Percentiles rank a stretch among this genome's conserved stretches.
phyloP scores from a whole-genome alignment of 2,888 invertebrate species.

The Crossocerus cetratus region DNA sequence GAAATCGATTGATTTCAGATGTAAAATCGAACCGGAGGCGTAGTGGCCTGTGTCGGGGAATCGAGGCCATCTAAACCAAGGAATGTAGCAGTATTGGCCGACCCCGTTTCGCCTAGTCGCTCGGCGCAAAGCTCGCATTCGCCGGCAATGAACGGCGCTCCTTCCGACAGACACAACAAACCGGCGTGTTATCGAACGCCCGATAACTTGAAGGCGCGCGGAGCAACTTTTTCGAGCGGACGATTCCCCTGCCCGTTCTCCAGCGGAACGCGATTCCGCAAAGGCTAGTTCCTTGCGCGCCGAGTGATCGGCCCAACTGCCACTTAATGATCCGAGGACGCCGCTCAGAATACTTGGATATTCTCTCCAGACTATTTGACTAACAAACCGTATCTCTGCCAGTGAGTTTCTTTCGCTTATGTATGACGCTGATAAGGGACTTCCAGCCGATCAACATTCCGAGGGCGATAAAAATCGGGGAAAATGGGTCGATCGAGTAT shows the following conservation, averaged over 20 bases:
- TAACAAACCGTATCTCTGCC: too few relatives aligned
- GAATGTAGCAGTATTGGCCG: conserved; percentile 36
- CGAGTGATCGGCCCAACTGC: too few relatives aligned
- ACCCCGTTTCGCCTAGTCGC: conserved; percentile 46
- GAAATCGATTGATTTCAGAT: neutral
- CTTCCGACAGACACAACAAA: conserved; percentile 51
- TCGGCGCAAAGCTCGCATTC: conserved; percentile 27
- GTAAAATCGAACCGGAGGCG: neutral
- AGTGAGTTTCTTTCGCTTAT: too few relatives aligned
- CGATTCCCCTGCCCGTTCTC: neutral
- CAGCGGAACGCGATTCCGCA: neutral
- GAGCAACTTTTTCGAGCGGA: neutral
- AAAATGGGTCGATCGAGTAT: too few relatives aligned
- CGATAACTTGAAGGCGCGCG: conserved; percentile 33
- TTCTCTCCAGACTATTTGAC: neutral
- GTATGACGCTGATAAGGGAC: too few relatives aligned
- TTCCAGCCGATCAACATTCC: too few relatives aligned
- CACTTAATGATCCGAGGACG: too few relatives aligned
- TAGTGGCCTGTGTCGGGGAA: too few relatives aligned
- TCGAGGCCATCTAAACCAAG: conserved; percentile 8
- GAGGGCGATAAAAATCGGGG: too few relatives aligned
- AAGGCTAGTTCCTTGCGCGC: too few relatives aligned
- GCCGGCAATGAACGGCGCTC: conserved; percentile 31
- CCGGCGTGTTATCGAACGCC: conserved; percentile 33
- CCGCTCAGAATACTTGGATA: too few relatives aligned